phyloP scores from a whole-genome alignment of 2,888 invertebrate species.

The Cataglyphis cursor region DNA sequence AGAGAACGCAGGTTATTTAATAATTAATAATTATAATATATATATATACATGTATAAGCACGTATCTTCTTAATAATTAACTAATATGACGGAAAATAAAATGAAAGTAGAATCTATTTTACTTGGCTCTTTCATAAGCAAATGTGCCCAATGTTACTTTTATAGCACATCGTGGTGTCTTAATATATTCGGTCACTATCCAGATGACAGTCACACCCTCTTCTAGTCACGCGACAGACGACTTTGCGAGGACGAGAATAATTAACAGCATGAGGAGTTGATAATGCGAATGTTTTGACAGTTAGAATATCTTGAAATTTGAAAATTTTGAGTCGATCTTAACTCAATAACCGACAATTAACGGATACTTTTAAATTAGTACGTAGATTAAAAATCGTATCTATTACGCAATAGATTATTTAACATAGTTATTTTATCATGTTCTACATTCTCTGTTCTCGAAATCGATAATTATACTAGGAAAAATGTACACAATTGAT shows the following conservation, averaged over 20 bases:
- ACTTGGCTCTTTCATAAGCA: slow-evolving; percentile 9
- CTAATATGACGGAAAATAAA: background rate
- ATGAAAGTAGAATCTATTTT: background rate
- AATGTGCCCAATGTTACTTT: slow-evolving; percentile 33
- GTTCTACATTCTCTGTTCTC: background rate
- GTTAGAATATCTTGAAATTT: slow-evolving; percentile 43
- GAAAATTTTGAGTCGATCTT: slow-evolving; percentile 57
- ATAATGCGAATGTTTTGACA: slow-evolving; percentile 66
- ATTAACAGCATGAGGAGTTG: slow-evolving; percentile 71
- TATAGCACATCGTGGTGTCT: slow-evolving; percentile 73
- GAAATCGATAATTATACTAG: background rate
- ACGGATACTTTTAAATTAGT: background rate
- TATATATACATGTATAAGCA: background rate
- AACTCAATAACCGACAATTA: background rate
- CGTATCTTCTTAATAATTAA: background rate
- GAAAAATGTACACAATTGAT: background rate
- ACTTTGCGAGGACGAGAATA: slow-evolving; percentile 70
- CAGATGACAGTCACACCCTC: slow-evolving; percentile 79
- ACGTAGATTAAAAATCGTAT: slow-evolving; percentile 1
- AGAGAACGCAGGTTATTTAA: slow-evolving; percentile 17
- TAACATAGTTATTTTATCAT: slow-evolving; percentile 6
- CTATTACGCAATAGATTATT: background rate
- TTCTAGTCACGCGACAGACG: slow-evolving; percentile 80
- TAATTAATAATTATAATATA: slow-evolving; percentile 32
- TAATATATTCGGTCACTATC: slow-evolving; percentile 71